phyloP scores from a whole-genome alignment of 2,113 vertebrate genomes.

The Dicaeum eximium region DNA sequence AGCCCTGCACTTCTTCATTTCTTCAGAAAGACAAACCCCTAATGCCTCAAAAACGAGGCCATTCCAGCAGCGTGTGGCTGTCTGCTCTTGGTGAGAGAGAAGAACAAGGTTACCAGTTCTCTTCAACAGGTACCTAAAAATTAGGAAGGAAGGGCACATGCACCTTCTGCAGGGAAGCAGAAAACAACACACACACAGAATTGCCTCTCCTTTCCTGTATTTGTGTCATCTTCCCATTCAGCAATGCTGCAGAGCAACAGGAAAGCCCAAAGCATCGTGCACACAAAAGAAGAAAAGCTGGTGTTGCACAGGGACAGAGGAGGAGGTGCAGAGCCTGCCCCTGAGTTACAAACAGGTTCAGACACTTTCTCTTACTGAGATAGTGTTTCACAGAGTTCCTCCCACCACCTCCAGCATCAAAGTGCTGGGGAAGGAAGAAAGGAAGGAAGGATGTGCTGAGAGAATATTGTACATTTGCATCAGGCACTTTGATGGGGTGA shows the following conservation, averaged over 20 bases:
- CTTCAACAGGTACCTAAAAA: neutral
- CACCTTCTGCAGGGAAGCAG: neutral
- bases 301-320: neutral
- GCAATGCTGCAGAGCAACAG: neutral
- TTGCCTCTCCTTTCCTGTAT: neutral
- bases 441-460: neutral
- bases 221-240: neutral
- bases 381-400: neutral
- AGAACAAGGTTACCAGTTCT: neutral
- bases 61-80: neutral
- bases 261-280: neutral
- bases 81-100: neutral
- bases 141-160: neutral
- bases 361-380: neutral
- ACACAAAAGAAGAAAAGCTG: conserved; percentile 15
- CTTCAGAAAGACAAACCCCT: neutral
- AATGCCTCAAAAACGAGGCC: neutral
- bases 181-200: neutral
- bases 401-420: neutral
- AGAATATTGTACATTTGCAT: neutral
- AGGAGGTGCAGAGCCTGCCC: neutral
- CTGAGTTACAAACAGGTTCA: neutral
- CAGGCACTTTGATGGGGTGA: neutral
- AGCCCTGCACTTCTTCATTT: neutral
- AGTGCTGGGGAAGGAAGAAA: neutral